Evolutionary conservation across 2,888 invertebrate species (phyloP), one percentile per base, ranked within the genome.

Genomic region (Ceramica pisi): DNA sequence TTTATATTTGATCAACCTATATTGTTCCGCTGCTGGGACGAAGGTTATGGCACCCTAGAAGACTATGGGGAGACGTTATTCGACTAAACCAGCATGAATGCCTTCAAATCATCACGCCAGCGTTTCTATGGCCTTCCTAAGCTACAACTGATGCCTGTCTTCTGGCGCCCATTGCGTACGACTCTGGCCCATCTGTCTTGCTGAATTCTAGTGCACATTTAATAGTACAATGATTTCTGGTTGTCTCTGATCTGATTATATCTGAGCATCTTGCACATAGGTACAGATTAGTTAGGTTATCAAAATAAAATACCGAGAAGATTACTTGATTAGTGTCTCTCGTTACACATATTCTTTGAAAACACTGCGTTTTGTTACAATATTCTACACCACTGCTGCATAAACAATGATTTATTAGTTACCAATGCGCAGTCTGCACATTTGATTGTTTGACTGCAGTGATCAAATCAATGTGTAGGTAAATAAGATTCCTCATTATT

Each of bases 381-480:
- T 46, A 57, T 23, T 21, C 16, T 35, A 10, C 19, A 55, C 12
- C 5, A 38, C 1, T 50, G 35, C 35, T 69, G 16, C 35, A 51
- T 38, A 21, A 57, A 57, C 38, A 38, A 57, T 57, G 12, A 57
- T 31, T 10, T 31, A 48, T 48, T 31, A 19, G n/a, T 55, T 14
- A 35, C 21, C 9, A 48, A 44, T 46, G 44, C n/a, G 38, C 44
- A 38, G 1, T 38, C 0, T 38, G 26, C 26, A 21, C 10, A 44
- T 35, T 21, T 14, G 3, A 50, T 64, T n/a, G 31, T 6, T 1
- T 35, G 64, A 41, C 14, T 26, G 31, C 19, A 50, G 12, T 48
- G 48, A 48, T 48, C n/a, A 60, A 35, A 50, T 57, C 7, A 23
- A 41, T 19, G 38, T 16, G n/a, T 48, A n/a, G 48, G 46, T 79